These are phyloP conservation scores for Eurytoma californica DNA, from an alignment of 2,888 invertebrate species.

Conservation along the genomic window DNA sequence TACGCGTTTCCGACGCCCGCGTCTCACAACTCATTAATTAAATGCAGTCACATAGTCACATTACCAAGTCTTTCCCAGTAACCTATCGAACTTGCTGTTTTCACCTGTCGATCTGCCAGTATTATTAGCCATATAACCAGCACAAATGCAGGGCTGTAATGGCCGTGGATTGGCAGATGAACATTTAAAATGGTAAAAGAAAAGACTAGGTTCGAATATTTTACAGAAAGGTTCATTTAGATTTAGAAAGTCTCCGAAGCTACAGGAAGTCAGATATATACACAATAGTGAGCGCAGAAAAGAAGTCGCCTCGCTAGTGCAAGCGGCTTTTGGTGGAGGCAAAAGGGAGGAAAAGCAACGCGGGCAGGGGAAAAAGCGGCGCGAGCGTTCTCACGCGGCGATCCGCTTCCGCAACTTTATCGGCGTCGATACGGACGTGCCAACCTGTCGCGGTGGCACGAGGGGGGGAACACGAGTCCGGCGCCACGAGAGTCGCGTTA, in stretches of 20 bases:
- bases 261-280: too few relatives aligned
- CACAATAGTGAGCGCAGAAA: too few relatives aligned
- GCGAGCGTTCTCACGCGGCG: slow-evolving; percentile 17
- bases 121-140: too few relatives aligned
- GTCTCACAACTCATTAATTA: slow-evolving; percentile 10
- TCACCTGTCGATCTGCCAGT: slow-evolving; percentile 18
- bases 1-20: slow-evolving; percentile 18
- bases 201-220: too few relatives aligned
- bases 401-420: slow-evolving; percentile 43
- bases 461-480: slow-evolving; percentile 23
- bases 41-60: slow-evolving; percentile 44
- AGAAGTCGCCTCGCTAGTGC: too few relatives aligned
- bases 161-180: too few relatives aligned
- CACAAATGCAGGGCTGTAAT: too few relatives aligned
- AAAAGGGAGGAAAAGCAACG: too few relatives aligned
- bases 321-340: too few relatives aligned
- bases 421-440: slow-evolving; percentile 1
- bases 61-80: slow-evolving; percentile 44
- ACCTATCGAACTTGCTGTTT: slow-evolving; percentile 43
- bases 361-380: slow-evolving; percentile 7
- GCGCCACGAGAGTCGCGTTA: slow-evolving; percentile 6
- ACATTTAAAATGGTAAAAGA: too few relatives aligned
- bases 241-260: too few relatives aligned
- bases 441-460: slow-evolving; percentile 18
- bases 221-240: too few relatives aligned